These are phyloP conservation scores for Pachypsylla venusta DNA, from an alignment of 1,140 invertebrate genomes.

Conservation along the genomic window DNA sequence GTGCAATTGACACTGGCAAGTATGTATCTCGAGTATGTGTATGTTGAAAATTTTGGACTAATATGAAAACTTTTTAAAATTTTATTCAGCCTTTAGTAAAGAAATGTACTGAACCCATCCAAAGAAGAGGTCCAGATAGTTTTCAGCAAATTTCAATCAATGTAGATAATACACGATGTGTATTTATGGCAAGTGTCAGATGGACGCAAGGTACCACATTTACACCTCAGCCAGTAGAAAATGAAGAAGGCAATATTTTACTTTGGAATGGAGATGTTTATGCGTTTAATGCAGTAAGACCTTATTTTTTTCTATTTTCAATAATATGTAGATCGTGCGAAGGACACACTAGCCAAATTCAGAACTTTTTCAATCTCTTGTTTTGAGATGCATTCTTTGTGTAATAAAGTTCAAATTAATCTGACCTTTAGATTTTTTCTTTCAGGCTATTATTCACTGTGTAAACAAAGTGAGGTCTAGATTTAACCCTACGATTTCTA, in stretches of 20 bases:
- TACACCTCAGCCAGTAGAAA: constrained; percentile 20
- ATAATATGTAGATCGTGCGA: not conserved
- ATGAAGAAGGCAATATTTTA: constrained; percentile 40
- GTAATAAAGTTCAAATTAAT: constrained; percentile 3
- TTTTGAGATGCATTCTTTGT: not conserved
- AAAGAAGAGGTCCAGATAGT: constrained; percentile 17
- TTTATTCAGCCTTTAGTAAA: not conserved
- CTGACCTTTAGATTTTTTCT: not conserved
- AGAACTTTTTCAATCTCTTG: not conserved
- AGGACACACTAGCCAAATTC: not conserved
- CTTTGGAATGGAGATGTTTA: constrained; percentile 76
- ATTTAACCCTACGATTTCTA: too few relatives aligned
- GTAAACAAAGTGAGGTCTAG: too few relatives aligned
- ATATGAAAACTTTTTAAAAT: not conserved
- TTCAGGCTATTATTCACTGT: not conserved
- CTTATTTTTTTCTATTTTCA: not conserved
- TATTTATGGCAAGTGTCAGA: constrained; percentile 14
- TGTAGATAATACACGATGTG: not conserved
- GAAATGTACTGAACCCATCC: not conserved
- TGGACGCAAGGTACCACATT: constrained; percentile 22
- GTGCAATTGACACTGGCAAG: not conserved
- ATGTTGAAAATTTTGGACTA: not conserved
- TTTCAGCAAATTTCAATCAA: not conserved
- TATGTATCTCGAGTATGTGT: not conserved
- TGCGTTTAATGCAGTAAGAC: constrained; percentile 33